phyloP scores from a whole-genome alignment of 92 coral and sea anemone genomes.

The Epizoanthus rinbou region DNA sequence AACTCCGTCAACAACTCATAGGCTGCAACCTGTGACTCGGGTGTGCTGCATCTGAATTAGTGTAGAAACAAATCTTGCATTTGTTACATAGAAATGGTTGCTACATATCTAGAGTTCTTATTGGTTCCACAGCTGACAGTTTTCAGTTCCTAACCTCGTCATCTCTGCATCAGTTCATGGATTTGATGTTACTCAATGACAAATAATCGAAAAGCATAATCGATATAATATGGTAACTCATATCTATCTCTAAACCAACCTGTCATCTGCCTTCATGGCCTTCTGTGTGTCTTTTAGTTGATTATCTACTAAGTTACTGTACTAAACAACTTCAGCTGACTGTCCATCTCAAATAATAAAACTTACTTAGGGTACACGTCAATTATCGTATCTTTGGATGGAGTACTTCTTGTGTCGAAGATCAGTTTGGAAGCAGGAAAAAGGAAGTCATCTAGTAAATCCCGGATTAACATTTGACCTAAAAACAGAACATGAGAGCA shows the following conservation, averaged over 20 bases:
- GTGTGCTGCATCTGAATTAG: constrained; percentile 68
- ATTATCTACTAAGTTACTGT: no score
- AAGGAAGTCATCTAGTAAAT: constrained; percentile 81
- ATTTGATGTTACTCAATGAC: no score
- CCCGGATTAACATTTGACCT: constrained; percentile 74
- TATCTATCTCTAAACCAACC: no score
- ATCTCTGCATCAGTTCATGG: no score
- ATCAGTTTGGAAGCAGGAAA: constrained; percentile 92
- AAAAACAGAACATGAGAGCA: background rate
- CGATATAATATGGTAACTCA: no score
- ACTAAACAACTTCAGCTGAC: background rate
- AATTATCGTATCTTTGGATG: constrained; percentile 69
- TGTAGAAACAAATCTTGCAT: background rate
- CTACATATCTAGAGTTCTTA: no score
- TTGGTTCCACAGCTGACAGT: no score
- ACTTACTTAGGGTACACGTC: constrained; percentile 90
- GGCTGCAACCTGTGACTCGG: constrained; percentile 85
- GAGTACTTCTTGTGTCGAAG: constrained; percentile 78
- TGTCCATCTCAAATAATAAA: background rate
- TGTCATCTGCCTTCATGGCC: no score
- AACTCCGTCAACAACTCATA: constrained; percentile 81
- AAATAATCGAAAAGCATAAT: no score
- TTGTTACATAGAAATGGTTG: background rate
- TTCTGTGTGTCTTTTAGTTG: no score
- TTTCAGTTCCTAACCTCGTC: no score